Evolutionary conservation across 2,888 invertebrate genomes (phyloP).

Genomic region (Aricia artaxerxes): DNA sequence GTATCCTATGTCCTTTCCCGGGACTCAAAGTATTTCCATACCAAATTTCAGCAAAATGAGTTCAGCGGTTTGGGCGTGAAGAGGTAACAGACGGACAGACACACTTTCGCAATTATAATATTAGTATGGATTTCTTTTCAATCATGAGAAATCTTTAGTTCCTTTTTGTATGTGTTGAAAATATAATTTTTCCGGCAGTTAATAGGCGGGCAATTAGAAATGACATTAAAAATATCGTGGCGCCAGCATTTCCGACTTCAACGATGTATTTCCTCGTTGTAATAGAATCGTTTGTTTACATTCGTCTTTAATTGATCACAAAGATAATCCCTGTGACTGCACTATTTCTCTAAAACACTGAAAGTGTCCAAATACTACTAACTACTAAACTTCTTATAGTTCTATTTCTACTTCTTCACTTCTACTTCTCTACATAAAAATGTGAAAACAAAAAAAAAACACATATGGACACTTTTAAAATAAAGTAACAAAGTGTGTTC

Average conservation of each 20-base stretch:
- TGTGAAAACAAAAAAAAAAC: background rate
- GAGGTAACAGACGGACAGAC: too few relatives aligned
- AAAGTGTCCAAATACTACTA: background rate
- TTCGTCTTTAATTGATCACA: background rate
- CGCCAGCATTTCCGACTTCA: background rate
- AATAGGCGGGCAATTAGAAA: background rate
- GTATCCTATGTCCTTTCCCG: too few relatives aligned
- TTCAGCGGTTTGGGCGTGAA: too few relatives aligned
- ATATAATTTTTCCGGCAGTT: conserved; percentile 7
- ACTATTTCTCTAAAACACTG: background rate
- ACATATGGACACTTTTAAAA: too few relatives aligned
- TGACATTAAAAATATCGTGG: background rate
- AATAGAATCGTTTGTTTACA: background rate
- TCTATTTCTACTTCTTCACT: too few relatives aligned
- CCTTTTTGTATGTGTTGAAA: background rate
- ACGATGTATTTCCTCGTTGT: background rate
- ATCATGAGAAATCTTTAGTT: background rate
- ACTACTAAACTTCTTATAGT: background rate
- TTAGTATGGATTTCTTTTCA: background rate
- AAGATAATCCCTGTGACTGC: background rate
- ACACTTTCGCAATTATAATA: too few relatives aligned
- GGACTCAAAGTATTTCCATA: too few relatives aligned
- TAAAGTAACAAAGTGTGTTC: background rate
- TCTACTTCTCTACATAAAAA: too few relatives aligned
- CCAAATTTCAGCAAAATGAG: too few relatives aligned